Percentiles rank a stretch among this genome's conserved stretches.
Conservation (phyloP, 1,140 invertebrate species). For the Aphelenchoides avenae region DNA sequence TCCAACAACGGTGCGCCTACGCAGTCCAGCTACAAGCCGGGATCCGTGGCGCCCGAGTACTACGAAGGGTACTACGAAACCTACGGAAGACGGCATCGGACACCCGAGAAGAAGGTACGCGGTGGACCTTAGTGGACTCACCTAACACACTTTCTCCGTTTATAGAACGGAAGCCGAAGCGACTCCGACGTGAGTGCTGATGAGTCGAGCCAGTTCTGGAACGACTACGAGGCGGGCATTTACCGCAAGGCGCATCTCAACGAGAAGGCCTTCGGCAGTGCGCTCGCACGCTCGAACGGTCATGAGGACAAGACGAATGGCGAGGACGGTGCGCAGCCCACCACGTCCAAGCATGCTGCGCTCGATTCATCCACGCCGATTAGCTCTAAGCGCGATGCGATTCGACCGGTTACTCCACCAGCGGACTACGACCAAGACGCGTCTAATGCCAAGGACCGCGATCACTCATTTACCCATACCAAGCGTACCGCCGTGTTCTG, state of each 20-base stretch:
- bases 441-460: too few relatives aligned
- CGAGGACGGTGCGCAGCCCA: too few relatives aligned
- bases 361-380: constrained; percentile 13
- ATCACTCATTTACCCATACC: too few relatives aligned
- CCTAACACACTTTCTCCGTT: not conserved
- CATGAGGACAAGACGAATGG: constrained; percentile 16
- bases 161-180: constrained; percentile 37
- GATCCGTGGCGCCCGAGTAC: constrained; percentile 47
- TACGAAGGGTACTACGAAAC: constrained; percentile 58
- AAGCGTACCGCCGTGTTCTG: too few relatives aligned
- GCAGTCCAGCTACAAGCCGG: constrained; percentile 51
- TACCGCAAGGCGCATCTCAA: constrained; percentile 52
- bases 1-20: constrained; percentile 26
- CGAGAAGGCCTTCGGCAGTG: constrained; percentile 43
- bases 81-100: constrained; percentile 31
- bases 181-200: constrained; percentile 36
- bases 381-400: constrained; percentile 11
- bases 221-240: constrained; percentile 52
- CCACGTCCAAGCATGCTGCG: too few relatives aligned
- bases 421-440: constrained; percentile 47
- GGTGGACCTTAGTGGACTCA: not conserved
- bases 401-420: constrained; percentile 50
- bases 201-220: constrained; percentile 46
- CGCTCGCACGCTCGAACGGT: constrained; percentile 1
- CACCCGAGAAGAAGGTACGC: constrained; percentile 24